A percentile compares a stretch with the other conserved stretches of the same genome.
These are phyloP conservation scores for Theonella swinhoei DNA, from an alignment of 37 sponge, comb jelly and placozoan genomes.

Conservation along the genomic window DNA sequence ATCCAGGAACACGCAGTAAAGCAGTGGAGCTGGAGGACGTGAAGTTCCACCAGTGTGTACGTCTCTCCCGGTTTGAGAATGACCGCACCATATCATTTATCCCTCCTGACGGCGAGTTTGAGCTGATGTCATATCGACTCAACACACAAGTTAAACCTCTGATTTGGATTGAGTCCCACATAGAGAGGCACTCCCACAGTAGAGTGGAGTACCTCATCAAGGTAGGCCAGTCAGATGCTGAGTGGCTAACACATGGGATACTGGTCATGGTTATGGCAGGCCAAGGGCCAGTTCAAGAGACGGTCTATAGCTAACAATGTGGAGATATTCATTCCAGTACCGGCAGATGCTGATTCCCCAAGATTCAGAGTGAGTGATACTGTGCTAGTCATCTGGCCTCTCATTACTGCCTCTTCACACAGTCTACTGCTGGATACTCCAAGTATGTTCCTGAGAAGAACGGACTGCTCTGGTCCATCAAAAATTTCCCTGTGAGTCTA, in stretches of 20 bases:
- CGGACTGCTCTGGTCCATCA: conserved; percentile 91
- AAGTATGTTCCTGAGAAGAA: conserved; percentile 93
- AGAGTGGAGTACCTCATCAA: conserved; percentile 96
- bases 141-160: conserved; percentile 91
- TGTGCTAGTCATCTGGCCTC: neutral
- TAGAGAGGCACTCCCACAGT: conserved; percentile 97
- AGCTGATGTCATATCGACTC: conserved; percentile 96
- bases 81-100: conserved; percentile 98
- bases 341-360: conserved; percentile 95
- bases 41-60: conserved; percentile 99
- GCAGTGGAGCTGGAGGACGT: conserved; percentile 97
- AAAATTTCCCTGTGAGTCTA: conserved; percentile 87
- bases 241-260: neutral
- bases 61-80: conserved; percentile 97
- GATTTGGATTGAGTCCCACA: conserved; percentile 92
- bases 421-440: conserved; percentile 73
- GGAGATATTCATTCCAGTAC: conserved; percentile 93
- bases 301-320: conserved; percentile 95
- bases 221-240: conserved; percentile 40
- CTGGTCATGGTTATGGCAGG: conserved; percentile 35
- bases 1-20: conserved; percentile 77
- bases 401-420: neutral
- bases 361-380: conserved; percentile 73
- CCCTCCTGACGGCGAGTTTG: conserved; percentile 99
- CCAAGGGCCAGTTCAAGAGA: conserved; percentile 97